Evolutionary conservation across 2,888 invertebrate genomes (phyloP), one percentile per base, ranked within the genome.

Genomic region (Lepidocyrtoides sp.): DNA sequence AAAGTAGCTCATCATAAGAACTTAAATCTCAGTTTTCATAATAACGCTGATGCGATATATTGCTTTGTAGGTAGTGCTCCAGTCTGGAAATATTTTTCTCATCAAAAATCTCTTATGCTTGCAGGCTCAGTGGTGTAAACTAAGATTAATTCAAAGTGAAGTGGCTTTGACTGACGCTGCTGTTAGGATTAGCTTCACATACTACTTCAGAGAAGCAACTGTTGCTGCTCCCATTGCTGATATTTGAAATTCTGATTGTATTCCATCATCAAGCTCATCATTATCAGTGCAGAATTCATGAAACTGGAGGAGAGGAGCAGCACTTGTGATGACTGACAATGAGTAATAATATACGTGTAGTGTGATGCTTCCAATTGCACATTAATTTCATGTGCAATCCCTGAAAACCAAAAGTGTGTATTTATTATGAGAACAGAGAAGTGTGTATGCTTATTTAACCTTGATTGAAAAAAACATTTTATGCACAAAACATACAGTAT

Each of bases 401-500:
- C 36, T 81, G 41, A 60, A 60, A 32, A 81, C 36, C 23, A 75
- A 84, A 48, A 83, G 51, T 75, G 57, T 17, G 75, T 54, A 36
- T 60, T 41, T 81, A 72, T 57, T 41, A 57, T 32, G 75, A 72
- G 83, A 89, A 72, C 69, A 72, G 82, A 57, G 60, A 14, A n/a
- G 63, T 66, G 66, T 51, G 60, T 72, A 48, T 87, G 72, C 81
- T 89, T 84, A 17, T 84, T 51, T 77, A 90, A 85, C 90, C 90
- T 90, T 90, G 79, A 85, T 90, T 84, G 79, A 83, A 89, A 84
- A 79, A 84, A 32, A 69, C 29, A 51, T 66, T 75, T 36, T 26
- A 26, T 41, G 29, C 36, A 57, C 14, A 48, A 10, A 81, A 32
- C 36, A 81, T 32, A 32, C 36, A 54, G 26, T 48, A 48, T 54